These are phyloP conservation scores for Trachelus tabidus DNA, from an alignment of 2,888 invertebrate species.

Conservation along the genomic window DNA sequence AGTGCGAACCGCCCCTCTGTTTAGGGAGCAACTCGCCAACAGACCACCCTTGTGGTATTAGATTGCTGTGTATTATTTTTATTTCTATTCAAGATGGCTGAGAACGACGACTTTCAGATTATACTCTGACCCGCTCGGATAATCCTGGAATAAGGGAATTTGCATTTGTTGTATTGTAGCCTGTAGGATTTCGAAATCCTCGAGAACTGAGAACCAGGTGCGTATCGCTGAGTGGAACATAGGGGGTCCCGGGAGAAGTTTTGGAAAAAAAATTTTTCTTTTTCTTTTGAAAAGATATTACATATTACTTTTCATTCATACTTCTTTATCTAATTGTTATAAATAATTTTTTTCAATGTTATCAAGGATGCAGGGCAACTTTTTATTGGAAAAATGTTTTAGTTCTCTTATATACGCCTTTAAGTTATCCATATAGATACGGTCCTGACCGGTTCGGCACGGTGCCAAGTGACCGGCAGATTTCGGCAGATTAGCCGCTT, in stretches of 20 bases:
- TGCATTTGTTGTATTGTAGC: not conserved
- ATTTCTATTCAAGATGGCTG: conserved; percentile 24
- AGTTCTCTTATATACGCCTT: not conserved
- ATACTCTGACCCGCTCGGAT: conserved; percentile 19
- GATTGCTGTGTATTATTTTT: conserved; percentile 32
- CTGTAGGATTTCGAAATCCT: not conserved
- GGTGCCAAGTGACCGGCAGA: conserved; percentile 28
- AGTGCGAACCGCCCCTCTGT: conserved; percentile 41
- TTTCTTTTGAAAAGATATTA: not conserved
- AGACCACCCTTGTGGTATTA: conserved; percentile 47
- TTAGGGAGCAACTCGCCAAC: conserved; percentile 42
- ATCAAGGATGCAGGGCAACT: not conserved
- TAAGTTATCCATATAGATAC: not conserved
- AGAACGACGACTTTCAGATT: conserved; percentile 23
- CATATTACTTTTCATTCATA: not conserved
- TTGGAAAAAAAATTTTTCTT: not conserved
- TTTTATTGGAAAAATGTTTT: not conserved
- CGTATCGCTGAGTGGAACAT: not conserved
- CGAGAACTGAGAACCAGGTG: not conserved
- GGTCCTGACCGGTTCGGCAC: not conserved
- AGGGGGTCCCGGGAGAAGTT: not conserved
- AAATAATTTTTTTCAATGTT: not conserved
- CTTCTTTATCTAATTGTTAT: not conserved
- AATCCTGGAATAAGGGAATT: conserved; percentile 13
- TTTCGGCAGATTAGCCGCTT: conserved; percentile 38